Percentiles rank a stretch among this genome's conserved stretches.
phyloP scores from a whole-genome alignment of 2,888 invertebrate species.

The Dromius quadrimaculatus region DNA sequence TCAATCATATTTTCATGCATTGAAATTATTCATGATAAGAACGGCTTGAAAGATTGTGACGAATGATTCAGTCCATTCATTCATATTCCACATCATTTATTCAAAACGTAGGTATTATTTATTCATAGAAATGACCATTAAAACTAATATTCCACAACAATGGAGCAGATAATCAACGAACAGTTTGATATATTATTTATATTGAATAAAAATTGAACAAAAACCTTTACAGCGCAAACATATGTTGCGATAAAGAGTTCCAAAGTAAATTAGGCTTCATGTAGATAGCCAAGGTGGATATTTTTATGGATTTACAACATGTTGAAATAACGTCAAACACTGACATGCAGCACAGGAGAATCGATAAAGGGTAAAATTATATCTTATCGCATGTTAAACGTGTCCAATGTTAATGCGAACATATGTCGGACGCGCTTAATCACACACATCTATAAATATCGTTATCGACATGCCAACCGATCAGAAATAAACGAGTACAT shows the following conservation, averaged over 20 bases:
- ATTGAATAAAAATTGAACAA: not conserved
- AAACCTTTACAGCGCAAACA: conserved; percentile 8
- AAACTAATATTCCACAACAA: too few relatives aligned
- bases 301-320: conserved; percentile 48
- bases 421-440: conserved; percentile 45
- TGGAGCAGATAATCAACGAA: too few relatives aligned
- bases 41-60: too few relatives aligned
- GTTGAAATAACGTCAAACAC: conserved; percentile 41
- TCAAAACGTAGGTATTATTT: too few relatives aligned
- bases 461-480: conserved; percentile 41
- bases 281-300: conserved; percentile 29
- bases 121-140: too few relatives aligned
- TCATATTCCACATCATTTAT: too few relatives aligned
- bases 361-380: conserved; percentile 48
- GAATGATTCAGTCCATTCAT: too few relatives aligned
- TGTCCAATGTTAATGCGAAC: conserved; percentile 50
- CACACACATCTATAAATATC: conserved; percentile 48
- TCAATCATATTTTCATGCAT: too few relatives aligned
- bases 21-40: too few relatives aligned
- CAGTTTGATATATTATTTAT: conserved; percentile 21
- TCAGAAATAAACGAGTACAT: conserved; percentile 42
- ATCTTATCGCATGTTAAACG: conserved; percentile 51
- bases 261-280: conserved; percentile 28
- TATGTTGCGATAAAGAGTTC: conserved; percentile 36
- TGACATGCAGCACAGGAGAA: conserved; percentile 21